A percentile compares a stretch with the other conserved stretches of the same genome.
These are phyloP conservation scores for Mesembrinibis cayennensis DNA, from an alignment of 2,113 vertebrate species.

Conservation along the genomic window DNA sequence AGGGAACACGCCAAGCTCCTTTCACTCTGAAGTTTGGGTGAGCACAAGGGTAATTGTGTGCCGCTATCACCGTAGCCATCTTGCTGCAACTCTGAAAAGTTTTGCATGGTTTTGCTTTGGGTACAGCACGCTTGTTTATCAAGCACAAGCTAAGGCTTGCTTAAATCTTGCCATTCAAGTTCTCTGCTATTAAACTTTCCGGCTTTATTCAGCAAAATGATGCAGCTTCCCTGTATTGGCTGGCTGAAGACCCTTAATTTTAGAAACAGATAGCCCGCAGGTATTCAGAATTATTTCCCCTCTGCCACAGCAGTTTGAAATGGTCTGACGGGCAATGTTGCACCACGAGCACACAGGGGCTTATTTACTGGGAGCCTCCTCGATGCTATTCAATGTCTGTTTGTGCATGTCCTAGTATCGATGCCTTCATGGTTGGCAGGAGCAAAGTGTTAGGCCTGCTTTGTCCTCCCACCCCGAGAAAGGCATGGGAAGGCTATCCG, in stretches of 20 bases:
- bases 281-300: neutral
- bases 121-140: conserved; percentile 65
- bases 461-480: neutral
- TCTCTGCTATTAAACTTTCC: conserved; percentile 45
- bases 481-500: neutral
- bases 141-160: conserved; percentile 70
- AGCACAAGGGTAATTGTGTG: conserved; percentile 17
- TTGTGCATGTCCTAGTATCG: fast-evolving
- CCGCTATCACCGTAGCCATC: conserved; percentile 38
- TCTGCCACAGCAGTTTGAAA: neutral
- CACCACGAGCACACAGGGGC: neutral
- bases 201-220: conserved; percentile 57
- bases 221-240: neutral
- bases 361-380: neutral
- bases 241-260: conserved; percentile 1
- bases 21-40: neutral
- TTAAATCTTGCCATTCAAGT: conserved; percentile 68
- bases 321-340: fast-evolving
- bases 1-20: neutral
- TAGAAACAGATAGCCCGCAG: neutral
- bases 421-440: neutral
- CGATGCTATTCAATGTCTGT: fast-evolving
- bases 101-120: conserved; percentile 73
- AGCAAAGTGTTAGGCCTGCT: neutral
- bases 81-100: conserved; percentile 32